A percentile compares a stretch with the other conserved stretches of the same genome.
Conservation (phyloP, 2,113 vertebrate genomes). For the Promerops cafer region DNA sequence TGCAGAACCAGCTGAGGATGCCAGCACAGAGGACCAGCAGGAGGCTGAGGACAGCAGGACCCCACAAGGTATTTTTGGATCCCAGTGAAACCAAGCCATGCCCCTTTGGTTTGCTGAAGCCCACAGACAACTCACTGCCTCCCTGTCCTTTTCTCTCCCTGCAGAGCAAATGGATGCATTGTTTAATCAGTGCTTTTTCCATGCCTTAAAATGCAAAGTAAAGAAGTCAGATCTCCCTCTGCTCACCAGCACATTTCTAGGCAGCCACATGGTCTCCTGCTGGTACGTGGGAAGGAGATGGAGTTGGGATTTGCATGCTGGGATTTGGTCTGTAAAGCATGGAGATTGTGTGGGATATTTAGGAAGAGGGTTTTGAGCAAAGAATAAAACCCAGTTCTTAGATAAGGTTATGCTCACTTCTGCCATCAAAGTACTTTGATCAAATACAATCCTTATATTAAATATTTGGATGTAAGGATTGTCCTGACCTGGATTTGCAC, state of each 20-base stretch:
- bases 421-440: background rate
- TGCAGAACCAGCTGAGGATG: constrained; percentile 16
- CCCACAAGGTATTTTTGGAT: constrained; percentile 77
- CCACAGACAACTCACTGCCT: background rate
- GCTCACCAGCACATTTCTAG: constrained; percentile 89
- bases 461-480: background rate
- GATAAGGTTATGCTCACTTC: background rate
- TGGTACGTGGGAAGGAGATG: constrained; percentile 76
- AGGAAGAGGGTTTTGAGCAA: background rate
- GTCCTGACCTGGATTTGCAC: background rate
- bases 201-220: constrained; percentile 89
- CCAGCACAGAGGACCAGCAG: background rate
- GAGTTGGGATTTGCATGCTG: background rate
- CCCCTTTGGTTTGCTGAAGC: background rate
- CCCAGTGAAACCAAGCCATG: background rate
- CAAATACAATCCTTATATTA: background rate
- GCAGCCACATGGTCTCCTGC: constrained; percentile 91
- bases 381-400: background rate
- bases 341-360: background rate
- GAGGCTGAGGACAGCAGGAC: constrained; percentile 67
- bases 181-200: constrained; percentile 87
- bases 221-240: constrained; percentile 94
- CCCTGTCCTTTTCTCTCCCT: background rate
- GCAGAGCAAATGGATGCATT: constrained; percentile 91
- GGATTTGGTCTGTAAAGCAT: background rate